Conservation (phyloP, 2,888 invertebrate species). For the Zaprionus obscuricornis region DNA sequence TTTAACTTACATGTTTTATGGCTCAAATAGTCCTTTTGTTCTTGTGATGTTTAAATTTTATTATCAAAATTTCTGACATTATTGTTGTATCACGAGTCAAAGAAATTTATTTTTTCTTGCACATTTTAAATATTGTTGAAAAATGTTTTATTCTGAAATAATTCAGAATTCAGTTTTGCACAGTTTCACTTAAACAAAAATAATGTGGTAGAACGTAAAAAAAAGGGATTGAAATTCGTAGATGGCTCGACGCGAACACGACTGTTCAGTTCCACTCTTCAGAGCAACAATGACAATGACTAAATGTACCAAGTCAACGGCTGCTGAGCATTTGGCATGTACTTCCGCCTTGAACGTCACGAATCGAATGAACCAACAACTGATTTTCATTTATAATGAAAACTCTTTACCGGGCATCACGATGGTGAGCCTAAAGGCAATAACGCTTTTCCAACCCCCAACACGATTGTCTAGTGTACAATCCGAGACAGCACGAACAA, state of each 20-base stretch:
- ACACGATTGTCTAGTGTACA: slow-evolving; percentile 31
- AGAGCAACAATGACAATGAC: slow-evolving; percentile 17
- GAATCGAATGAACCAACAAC: slow-evolving; percentile 81
- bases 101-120: slow-evolving; percentile 1
- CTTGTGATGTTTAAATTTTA: too few relatives aligned
- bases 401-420: slow-evolving; percentile 72
- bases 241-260: slow-evolving; percentile 21
- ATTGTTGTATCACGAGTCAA: too few relatives aligned
- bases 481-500: slow-evolving; percentile 53
- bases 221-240: slow-evolving; percentile 13
- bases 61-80: too few relatives aligned
- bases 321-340: slow-evolving; percentile 35
- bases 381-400: slow-evolving; percentile 81
- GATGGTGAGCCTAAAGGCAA: too few relatives aligned
- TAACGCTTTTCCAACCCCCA: slow-evolving; percentile 66
- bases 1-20: too few relatives aligned
- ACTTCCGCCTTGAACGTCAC: slow-evolving; percentile 81
- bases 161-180: slow-evolving; percentile 13
- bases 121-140: not conserved
- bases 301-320: slow-evolving; percentile 4
- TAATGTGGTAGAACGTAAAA: slow-evolving; percentile 9
- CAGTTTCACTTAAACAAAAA: slow-evolving; percentile 46
- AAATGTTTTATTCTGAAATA: not conserved
- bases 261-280: too few relatives aligned
- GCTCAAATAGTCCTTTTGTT: too few relatives aligned